Evolutionary conservation across 2,113 vertebrate genomes (phyloP).

Genomic region (Eurypyga helias): DNA sequence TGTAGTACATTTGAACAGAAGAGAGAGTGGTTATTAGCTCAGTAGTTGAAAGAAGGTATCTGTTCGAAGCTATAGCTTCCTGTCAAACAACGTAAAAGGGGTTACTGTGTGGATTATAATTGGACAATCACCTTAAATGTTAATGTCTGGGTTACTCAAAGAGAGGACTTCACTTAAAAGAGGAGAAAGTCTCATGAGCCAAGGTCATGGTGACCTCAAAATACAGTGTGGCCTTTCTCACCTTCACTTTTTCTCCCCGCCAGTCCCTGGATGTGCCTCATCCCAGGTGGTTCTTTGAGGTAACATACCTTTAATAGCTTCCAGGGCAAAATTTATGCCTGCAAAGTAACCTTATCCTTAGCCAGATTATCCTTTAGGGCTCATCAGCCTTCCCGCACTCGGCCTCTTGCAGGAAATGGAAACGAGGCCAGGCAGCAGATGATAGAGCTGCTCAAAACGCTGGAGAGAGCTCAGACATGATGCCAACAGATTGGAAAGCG

Average conservation of each 20-base stretch:
- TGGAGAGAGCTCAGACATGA: background rate
- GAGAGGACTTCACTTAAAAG: background rate
- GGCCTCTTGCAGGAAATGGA: background rate
- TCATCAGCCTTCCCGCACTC: slow-evolving; percentile 13
- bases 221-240: background rate
- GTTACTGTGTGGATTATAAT: background rate
- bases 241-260: background rate
- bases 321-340: background rate
- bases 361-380: background rate
- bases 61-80: background rate
- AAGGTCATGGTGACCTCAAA: background rate
- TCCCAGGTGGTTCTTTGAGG: background rate
- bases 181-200: background rate
- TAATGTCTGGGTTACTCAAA: background rate
- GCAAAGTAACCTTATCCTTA: background rate
- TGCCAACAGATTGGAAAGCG: background rate
- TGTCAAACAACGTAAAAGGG: background rate
- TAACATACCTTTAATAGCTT: background rate
- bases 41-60: background rate
- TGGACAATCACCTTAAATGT: background rate
- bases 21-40: background rate
- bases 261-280: background rate
- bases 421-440: background rate
- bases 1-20: background rate
- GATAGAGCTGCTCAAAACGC: background rate